Conservation (phyloP, 92 coral and sea anemone genomes). For the Bergia sp. region DNA sequence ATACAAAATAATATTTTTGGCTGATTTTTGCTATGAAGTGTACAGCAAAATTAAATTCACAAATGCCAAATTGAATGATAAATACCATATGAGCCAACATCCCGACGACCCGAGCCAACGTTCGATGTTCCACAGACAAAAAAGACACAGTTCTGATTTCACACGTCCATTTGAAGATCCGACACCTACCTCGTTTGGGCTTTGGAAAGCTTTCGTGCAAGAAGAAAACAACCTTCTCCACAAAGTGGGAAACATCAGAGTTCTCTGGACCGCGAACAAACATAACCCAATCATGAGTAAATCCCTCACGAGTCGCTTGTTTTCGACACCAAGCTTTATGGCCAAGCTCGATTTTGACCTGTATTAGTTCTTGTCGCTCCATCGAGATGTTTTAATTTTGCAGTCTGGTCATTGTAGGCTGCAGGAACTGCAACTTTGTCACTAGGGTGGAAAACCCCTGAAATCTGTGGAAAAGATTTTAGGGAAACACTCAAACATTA, state of each 20-base stretch:
- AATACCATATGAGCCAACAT: neutral
- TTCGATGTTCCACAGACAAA: no score
- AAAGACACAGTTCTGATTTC: neutral
- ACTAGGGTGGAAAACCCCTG: slow-evolving; percentile 21
- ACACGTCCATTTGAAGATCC: neutral
- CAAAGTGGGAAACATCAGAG: slow-evolving; percentile 95
- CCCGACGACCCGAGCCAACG: neutral
- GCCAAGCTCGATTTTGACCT: slow-evolving; percentile 95
- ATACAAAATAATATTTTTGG: slow-evolving; percentile 11
- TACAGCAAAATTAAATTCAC: neutral
- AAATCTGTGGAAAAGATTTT: slow-evolving; percentile 28
- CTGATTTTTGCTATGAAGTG: neutral
- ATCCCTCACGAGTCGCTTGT: slow-evolving; percentile 86
- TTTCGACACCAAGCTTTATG: slow-evolving; percentile 94
- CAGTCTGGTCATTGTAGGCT: slow-evolving; percentile 13
- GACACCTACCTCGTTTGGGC: slow-evolving; percentile 90
- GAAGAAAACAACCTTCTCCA: slow-evolving; percentile 92
- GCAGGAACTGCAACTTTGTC: neutral
- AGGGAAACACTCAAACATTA: slow-evolving; percentile 14
- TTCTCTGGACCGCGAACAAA: slow-evolving; percentile 94
- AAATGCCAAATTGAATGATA: neutral
- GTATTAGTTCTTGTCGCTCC: slow-evolving; percentile 58
- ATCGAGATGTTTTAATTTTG: neutral
- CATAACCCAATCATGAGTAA: slow-evolving; percentile 94
- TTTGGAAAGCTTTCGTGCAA: slow-evolving; percentile 94